A percentile compares a stretch with the other conserved stretches of the same genome.
phyloP scores from a whole-genome alignment of 2,888 invertebrate species.

The Drepana falcataria region DNA sequence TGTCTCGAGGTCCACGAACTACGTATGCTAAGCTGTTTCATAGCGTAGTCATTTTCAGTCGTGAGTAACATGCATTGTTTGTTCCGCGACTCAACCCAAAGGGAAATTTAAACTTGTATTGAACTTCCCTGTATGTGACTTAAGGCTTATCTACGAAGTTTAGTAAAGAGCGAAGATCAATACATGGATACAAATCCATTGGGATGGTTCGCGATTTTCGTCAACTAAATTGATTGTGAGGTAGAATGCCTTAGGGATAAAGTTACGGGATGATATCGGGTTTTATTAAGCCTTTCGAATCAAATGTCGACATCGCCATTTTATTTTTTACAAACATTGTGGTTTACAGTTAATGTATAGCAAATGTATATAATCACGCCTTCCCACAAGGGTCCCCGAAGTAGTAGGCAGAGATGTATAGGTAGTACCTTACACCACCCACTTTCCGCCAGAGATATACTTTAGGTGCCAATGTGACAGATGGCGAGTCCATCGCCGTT shows the following conservation, averaged over 20 bases:
- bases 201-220: slow-evolving; percentile 6
- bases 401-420: no score
- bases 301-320: background rate
- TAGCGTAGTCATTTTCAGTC: no score
- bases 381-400: no score
- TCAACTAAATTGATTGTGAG: slow-evolving; percentile 8
- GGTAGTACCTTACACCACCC: no score
- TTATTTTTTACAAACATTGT: no score
- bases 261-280: background rate
- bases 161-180: background rate
- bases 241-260: slow-evolving; percentile 6
- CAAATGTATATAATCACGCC: no score
- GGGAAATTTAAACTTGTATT: background rate
- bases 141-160: background rate
- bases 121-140: background rate
- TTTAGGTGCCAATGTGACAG: no score
- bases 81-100: background rate
- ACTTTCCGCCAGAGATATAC: no score
- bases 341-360: no score
- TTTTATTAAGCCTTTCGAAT: background rate
- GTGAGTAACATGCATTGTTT: background rate
- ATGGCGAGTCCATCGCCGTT: no score
- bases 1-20: no score
- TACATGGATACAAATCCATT: background rate
- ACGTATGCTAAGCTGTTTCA: no score